Evolutionary conservation across 2,113 vertebrate genomes (phyloP).

Genomic region (Progne subis): DNA sequence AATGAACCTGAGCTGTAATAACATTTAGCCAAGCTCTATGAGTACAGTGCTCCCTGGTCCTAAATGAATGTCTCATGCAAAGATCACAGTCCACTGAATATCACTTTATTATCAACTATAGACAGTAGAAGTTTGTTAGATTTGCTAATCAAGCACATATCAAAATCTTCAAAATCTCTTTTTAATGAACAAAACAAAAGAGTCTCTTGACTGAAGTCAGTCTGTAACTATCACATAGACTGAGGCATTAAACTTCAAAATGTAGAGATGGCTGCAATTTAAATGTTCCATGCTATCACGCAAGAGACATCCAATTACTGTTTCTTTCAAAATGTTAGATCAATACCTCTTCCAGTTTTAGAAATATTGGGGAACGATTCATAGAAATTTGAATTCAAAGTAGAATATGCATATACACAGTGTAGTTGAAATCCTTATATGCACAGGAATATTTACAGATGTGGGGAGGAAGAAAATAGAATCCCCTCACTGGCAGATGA

Average conservation of each 20-base stretch:
- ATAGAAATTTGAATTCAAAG: background rate
- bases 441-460: background rate
- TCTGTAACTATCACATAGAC: background rate
- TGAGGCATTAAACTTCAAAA: background rate
- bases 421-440: background rate
- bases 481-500: background rate
- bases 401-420: background rate
- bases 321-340: background rate
- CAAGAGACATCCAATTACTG: background rate
- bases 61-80: background rate
- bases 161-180: background rate
- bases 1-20: slow-evolving; percentile 28
- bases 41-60: background rate
- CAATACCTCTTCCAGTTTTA: background rate
- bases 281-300: background rate
- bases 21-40: slow-evolving; percentile 3
- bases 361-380: background rate
- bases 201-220: background rate
- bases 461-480: background rate
- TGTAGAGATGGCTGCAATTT: background rate
- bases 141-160: background rate
- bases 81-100: slow-evolving; percentile 28
- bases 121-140: background rate
- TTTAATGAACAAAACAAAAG: slow-evolving; percentile 18
- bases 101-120: slow-evolving; percentile 21